These are phyloP conservation scores for Scotopteryx bipunctaria DNA, from an alignment of 2,888 invertebrate genomes.

Conservation along the genomic window DNA sequence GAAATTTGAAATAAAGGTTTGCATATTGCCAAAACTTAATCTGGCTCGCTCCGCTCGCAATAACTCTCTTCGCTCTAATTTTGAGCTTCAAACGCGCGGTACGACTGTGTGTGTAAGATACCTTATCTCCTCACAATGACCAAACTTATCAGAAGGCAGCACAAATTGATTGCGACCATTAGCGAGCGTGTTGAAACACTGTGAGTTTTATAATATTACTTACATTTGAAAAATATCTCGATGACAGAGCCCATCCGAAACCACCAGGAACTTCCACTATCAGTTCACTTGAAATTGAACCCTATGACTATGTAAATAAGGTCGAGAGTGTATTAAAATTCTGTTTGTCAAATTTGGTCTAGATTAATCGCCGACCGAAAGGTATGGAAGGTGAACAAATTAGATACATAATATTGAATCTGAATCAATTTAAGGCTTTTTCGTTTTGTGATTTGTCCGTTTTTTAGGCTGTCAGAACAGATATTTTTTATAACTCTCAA, in stretches of 20 bases:
- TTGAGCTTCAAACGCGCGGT: no score
- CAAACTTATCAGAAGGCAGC: slow-evolving; percentile 45
- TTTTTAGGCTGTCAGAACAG: slow-evolving; percentile 11
- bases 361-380: slow-evolving; percentile 70
- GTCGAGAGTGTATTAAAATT: slow-evolving; percentile 12
- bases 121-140: slow-evolving; percentile 45
- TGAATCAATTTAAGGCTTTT: slow-evolving; percentile 51
- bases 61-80: no score
- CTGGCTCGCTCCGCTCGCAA: no score
- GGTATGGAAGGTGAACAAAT: slow-evolving; percentile 73
- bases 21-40: no score
- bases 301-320: slow-evolving; percentile 24
- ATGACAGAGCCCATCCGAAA: slow-evolving; percentile 63
- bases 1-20: no score
- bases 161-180: slow-evolving; percentile 77
- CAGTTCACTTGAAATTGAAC: slow-evolving; percentile 25
- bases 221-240: slow-evolving; percentile 69
- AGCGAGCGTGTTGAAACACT: slow-evolving; percentile 71
- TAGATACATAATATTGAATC: slow-evolving; percentile 72
- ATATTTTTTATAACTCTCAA: no score
- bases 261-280: slow-evolving; percentile 32
- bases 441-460: slow-evolving; percentile 51
- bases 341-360: slow-evolving; percentile 59
- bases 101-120: slow-evolving; percentile 1
- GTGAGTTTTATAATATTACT: slow-evolving; percentile 66